Evolutionary conservation across 2,888 invertebrate genomes (phyloP).

Genomic region (Oscheius myriophilus): DNA sequence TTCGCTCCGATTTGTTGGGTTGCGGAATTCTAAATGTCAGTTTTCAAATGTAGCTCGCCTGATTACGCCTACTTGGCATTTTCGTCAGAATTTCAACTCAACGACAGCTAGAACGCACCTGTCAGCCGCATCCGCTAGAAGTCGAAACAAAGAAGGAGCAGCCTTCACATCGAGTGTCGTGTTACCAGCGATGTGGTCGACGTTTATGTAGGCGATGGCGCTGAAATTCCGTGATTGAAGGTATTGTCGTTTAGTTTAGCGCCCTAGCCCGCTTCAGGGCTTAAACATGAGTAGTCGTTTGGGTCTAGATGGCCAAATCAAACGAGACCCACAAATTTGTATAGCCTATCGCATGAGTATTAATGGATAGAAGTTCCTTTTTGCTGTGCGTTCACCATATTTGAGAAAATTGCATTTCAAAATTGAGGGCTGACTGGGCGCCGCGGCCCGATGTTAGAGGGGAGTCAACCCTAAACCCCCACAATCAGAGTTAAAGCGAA

Average conservation of each 20-base stretch:
- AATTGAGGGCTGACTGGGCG: too few relatives aligned
- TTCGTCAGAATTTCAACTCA: not conserved
- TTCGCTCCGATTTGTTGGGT: slow-evolving; percentile 28
- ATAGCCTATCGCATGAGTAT: too few relatives aligned
- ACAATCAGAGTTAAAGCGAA: too few relatives aligned
- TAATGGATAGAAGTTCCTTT: too few relatives aligned
- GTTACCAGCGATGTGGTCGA: slow-evolving; percentile 56
- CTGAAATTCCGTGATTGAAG: slow-evolving; percentile 10
- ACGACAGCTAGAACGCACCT: slow-evolving; percentile 17
- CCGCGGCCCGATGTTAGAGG: too few relatives aligned
- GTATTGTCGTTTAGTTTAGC: not conserved
- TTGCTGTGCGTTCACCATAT: too few relatives aligned
- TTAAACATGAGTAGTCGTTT: not conserved
- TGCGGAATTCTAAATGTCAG: slow-evolving; percentile 36
- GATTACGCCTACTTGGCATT: not conserved
- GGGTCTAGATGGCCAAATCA: not conserved
- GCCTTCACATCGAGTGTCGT: slow-evolving; percentile 43
- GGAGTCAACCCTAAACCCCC: too few relatives aligned
- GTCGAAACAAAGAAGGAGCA: slow-evolving; percentile 45
- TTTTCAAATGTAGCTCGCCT: not conserved
- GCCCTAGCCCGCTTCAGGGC: not conserved
- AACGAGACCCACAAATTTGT: too few relatives aligned
- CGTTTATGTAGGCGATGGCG: slow-evolving; percentile 57
- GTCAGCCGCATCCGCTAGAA: slow-evolving; percentile 39
- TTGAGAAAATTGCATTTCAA: slow-evolving; percentile 6